These are phyloP conservation scores for Takifugu rubripes DNA, from an alignment of 2,797 vertebrate genomes.

Conservation along the genomic window DNA sequence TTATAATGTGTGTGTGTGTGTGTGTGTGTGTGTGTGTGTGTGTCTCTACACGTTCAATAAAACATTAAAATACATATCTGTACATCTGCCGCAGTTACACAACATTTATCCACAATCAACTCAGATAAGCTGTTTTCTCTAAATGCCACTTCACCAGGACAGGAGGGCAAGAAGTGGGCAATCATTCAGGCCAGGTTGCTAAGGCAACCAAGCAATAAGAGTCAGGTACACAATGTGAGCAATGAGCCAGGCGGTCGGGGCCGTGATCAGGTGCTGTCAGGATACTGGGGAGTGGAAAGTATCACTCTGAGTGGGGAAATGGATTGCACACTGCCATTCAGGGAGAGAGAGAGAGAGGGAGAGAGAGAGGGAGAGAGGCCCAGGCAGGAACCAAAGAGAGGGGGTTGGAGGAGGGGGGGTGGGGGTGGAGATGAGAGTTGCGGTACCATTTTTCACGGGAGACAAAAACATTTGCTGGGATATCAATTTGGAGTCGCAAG, in stretches of 20 bases:
- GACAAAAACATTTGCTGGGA: conserved; percentile 99
- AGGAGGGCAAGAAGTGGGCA: conserved; percentile 32
- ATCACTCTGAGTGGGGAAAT: conserved; percentile 53
- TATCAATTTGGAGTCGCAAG: conserved; percentile 91
- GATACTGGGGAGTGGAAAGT: conserved; percentile 36
- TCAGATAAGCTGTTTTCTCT: conserved; percentile 46
- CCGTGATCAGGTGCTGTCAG: conserved; percentile 52
- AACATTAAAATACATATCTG: too few species aligned
- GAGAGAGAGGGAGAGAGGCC: conserved; percentile 27
- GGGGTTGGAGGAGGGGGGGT: neutral
- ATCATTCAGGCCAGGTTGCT: conserved; percentile 56
- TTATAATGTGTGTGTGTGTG: too few species aligned
- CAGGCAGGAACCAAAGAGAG: conserved; percentile 4
- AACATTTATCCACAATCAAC: conserved; percentile 31
- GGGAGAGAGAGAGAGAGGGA: conserved; percentile 1
- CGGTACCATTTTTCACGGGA: conserved; percentile 96
- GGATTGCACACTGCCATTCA: conserved; percentile 42
- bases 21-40: too few species aligned
- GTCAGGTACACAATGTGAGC: conserved; percentile 50
- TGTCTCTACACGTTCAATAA: too few species aligned
- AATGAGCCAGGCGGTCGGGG: conserved; percentile 32
- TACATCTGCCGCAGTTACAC: too few species aligned
- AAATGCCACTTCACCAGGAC: conserved; percentile 37
- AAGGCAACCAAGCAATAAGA: conserved; percentile 60
- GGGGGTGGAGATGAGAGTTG: conserved; percentile 72